These are phyloP conservation scores for Trachelipus rathkii DNA, from an alignment of 1,140 invertebrate species.

Conservation along the genomic window DNA sequence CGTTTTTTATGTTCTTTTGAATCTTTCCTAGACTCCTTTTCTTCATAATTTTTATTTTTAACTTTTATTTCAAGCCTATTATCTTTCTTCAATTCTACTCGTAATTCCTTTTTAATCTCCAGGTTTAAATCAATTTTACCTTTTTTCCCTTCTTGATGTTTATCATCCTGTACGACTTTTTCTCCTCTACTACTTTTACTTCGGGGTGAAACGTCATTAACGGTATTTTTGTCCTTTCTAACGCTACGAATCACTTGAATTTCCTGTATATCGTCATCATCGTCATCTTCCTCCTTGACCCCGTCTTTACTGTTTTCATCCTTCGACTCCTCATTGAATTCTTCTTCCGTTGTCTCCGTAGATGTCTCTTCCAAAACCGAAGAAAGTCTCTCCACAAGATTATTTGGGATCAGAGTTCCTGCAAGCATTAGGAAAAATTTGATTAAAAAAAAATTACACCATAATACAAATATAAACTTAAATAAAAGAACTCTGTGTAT, in stretches of 20 bases:
- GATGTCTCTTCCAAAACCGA: conserved; percentile 37
- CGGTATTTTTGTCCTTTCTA: not conserved
- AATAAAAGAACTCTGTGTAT: no score
- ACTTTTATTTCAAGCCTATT: conserved; percentile 23
- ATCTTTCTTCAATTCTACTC: conserved; percentile 44
- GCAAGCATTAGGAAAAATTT: no score
- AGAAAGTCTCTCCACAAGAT: conserved; percentile 69
- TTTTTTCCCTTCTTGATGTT: no score
- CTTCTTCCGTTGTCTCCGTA: no score
- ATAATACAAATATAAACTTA: no score
- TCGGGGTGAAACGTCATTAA: no score
- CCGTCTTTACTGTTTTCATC: conserved; percentile 2
- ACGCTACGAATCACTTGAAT: conserved; percentile 42
- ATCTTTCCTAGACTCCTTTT: conserved; percentile 13
- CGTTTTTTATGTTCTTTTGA: not conserved
- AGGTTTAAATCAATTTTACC: conserved; percentile 32
- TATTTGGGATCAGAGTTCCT: conserved; percentile 84
- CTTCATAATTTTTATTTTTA: conserved; percentile 20
- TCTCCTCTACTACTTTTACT: no score
- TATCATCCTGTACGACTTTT: no score
- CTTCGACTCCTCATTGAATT: conserved; percentile 29
- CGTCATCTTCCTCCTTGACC: conserved; percentile 22
- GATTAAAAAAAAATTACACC: no score
- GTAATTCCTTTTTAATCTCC: conserved; percentile 45
- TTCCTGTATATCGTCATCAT: conserved; percentile 42